Evolutionary conservation across 2,113 vertebrate species (phyloP), one percentile per base, ranked within the genome.

Genomic region (Notiomystis cincta): DNA sequence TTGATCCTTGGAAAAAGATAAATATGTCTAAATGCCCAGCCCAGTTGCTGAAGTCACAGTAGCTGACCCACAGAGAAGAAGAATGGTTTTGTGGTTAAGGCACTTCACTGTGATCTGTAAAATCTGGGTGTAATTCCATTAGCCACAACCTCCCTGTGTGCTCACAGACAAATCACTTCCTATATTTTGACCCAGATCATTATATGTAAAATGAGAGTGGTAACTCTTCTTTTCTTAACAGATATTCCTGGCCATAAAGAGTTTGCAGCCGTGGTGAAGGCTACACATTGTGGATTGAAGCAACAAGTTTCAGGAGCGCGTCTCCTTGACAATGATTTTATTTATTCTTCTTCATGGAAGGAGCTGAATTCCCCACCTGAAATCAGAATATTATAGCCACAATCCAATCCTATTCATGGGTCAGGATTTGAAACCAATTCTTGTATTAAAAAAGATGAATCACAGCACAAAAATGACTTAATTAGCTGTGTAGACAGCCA

Each of bases 401-500:
- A 95, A 95, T 95, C 76, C 83, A 35, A 35, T 97, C 86, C 61
- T 95, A 94, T 96, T 96, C 37, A 28, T 28, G 28, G 95, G 89
- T 97, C 90, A 91, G 91, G 40, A 94, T 94, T 93, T 66, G 67
- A 97, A 96, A 95, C 65, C 48, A 82, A 94, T 95, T 92, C 93
- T 72, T 90, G 28, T 37, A 58, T 70, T 70, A 58, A 82, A 70
- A 83, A 80, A 56, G 40, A 80, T 33, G 50, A 81, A 85, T 87
- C 5, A 9, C 53, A 30, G 64, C 77, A 82, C 47, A 89, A 87
- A 93, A 89, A 51, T 15, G n/a, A 84, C 91, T 97, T 97, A 96
- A 98, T 98, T 98, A 97, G 93, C 95, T 97, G 76, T 84, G 82
- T 42, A 97, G 95, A 91, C 93, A 93, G 96, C 78, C 92, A 93